These are phyloP conservation scores for Ryuthela nishihirai DNA, from an alignment of 2,888 invertebrate species.

Conservation along the genomic window DNA sequence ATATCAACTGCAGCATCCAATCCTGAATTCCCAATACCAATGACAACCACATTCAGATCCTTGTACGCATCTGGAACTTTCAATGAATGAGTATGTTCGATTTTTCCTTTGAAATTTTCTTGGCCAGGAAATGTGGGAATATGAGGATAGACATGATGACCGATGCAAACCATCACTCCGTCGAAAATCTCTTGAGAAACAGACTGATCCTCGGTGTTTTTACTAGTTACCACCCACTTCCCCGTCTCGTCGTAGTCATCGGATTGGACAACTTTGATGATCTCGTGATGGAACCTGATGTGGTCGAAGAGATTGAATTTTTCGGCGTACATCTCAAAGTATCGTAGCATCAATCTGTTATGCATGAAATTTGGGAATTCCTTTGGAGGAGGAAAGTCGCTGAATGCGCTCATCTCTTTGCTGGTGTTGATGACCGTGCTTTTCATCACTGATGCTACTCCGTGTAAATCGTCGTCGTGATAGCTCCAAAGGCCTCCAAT, in stretches of 20 bases:
- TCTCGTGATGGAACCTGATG: slow-evolving; percentile 46
- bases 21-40: slow-evolving; percentile 56
- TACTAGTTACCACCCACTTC: slow-evolving; percentile 15
- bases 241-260: slow-evolving; percentile 36
- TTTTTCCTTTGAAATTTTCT: slow-evolving; percentile 45
- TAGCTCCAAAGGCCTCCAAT: slow-evolving; percentile 49
- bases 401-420: slow-evolving; percentile 51
- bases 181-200: slow-evolving; percentile 43
- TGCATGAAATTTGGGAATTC: slow-evolving; percentile 50
- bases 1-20: slow-evolving; percentile 51
- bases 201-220: neutral
- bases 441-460: slow-evolving; percentile 47
- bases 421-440: slow-evolving; percentile 50
- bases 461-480: slow-evolving; percentile 40
- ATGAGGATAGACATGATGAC: slow-evolving; percentile 53
- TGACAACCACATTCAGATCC: slow-evolving; percentile 51
- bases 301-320: slow-evolving; percentile 46
- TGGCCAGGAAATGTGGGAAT: slow-evolving; percentile 50
- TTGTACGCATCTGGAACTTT: slow-evolving; percentile 37
- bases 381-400: slow-evolving; percentile 49
- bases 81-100: slow-evolving; percentile 43
- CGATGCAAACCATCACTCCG: slow-evolving; percentile 54
- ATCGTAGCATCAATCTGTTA: slow-evolving; percentile 47
- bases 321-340: slow-evolving; percentile 48
- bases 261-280: neutral